phyloP scores from a whole-genome alignment of 30 jellyfish, hydroid and myxozoan genomes.

The Aurelia sp. region DNA sequence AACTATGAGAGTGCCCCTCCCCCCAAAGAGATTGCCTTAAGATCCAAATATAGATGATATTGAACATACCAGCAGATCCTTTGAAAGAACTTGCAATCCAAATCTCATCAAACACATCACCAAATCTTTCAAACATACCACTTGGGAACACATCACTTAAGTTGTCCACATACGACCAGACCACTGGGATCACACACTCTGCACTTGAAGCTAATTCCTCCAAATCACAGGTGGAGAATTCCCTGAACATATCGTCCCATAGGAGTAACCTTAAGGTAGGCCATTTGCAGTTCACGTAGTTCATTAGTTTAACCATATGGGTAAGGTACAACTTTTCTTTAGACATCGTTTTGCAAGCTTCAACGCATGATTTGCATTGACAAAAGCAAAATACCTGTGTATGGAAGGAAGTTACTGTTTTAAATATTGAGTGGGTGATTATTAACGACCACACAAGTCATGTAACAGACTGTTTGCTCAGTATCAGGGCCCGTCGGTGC shows the following conservation, averaged over 20 bases:
- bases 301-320: constrained; percentile 84
- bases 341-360: constrained; percentile 54
- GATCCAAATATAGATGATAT: too few relatives aligned
- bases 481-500: too few relatives aligned
- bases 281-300: constrained; percentile 53
- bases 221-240: constrained; percentile 75
- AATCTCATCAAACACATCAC: constrained; percentile 90
- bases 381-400: constrained; percentile 89
- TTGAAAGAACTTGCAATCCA: constrained; percentile 97
- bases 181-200: constrained; percentile 78
- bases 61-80: constrained; percentile 83
- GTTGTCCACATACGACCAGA: constrained; percentile 94
- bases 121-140: constrained; percentile 85
- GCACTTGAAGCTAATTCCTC: constrained; percentile 70
- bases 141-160: constrained; percentile 76
- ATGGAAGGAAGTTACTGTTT: background rate
- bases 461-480: too few relatives aligned
- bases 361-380: constrained; percentile 84
- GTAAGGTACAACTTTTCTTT: constrained; percentile 62
- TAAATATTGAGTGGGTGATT: too few relatives aligned
- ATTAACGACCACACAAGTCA: too few relatives aligned
- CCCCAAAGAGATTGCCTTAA: too few relatives aligned
- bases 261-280: constrained; percentile 64
- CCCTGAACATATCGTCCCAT: constrained; percentile 99
- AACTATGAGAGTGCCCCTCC: too few relatives aligned